Percentiles rank a stretch among this genome's conserved stretches.
These are phyloP conservation scores for Oscheius sp. DNA, from an alignment of 1,140 invertebrate species.

Conservation along the genomic window DNA sequence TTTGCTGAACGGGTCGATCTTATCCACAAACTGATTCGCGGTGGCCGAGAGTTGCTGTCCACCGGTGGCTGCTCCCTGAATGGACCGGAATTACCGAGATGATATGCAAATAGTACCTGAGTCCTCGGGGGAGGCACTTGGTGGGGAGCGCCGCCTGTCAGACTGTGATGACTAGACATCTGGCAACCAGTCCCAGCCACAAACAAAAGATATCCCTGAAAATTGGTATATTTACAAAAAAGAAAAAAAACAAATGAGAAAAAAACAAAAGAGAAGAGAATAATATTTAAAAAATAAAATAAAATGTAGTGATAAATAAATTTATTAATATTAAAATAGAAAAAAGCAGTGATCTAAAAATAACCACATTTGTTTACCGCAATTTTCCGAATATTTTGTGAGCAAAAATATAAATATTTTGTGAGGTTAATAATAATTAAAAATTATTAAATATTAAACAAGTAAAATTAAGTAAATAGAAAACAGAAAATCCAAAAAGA, in stretches of 20 bases:
- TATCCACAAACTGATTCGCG: constrained; percentile 60
- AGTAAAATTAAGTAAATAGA: too few species aligned
- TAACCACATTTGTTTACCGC: too few species aligned
- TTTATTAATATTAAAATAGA: too few species aligned
- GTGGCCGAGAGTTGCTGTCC: constrained; percentile 58
- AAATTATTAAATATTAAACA: too few species aligned
- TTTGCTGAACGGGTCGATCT: constrained; percentile 59
- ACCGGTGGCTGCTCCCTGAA: constrained; percentile 55
- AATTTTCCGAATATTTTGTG: too few species aligned
- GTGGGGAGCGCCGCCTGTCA: constrained; percentile 35
- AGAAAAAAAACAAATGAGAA: background rate
- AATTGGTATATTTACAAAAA: background rate
- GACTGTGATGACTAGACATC: constrained; percentile 22
- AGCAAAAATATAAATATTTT: too few species aligned
- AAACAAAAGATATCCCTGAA: background rate
- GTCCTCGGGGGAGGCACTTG: constrained; percentile 37
- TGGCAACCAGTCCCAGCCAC: background rate
- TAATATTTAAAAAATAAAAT: background rate
- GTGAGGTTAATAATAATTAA: too few species aligned
- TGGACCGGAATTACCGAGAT: background rate
- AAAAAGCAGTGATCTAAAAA: too few species aligned
- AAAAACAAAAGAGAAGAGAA: background rate
- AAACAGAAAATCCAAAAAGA: too few species aligned
- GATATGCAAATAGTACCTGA: constrained; percentile 16
- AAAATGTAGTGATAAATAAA: background rate